Base-by-base conservation (phyloP, 2,888 invertebrate genomes). In the Callyntrura sp. region DNA sequence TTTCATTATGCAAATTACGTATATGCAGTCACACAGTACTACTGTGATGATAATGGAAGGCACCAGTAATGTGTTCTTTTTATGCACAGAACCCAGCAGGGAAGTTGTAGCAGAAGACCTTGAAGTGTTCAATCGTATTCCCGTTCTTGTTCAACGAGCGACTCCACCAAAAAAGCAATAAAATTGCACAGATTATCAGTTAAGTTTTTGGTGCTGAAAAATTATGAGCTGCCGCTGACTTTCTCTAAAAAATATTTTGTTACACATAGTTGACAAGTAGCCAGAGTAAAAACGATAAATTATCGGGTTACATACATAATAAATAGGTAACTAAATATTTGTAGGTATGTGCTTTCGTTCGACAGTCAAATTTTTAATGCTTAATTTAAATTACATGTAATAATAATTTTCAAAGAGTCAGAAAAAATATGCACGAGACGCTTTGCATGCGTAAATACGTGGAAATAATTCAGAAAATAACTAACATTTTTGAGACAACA, bases 391-490 rank as follows among this genome's bases (percentile, higher is more conserved):
- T n/a, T n/a, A n/a, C n/a, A n/a, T n/a, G n/a, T n/a, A n/a, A n/a
- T n/a, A n/a, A n/a, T n/a, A n/a, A n/a, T n/a, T n/a, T n/a, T n/a
- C n/a, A n/a, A n/a, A n/a, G n/a, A n/a, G n/a, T n/a, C n/a, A n/a
- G n/a, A 83, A 68, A 89, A 85, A 79, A 45, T 28, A 45, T 43
- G 25, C 60, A 70, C 60, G 84, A 43, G 85, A 90, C 85, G 78
- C 68, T 88, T 89, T 81, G 60, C 48, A 79, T 60, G 82, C n/a
- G n/a, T 73, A 88, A 85, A 85, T 90, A n/a, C n/a, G 90, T 90
- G 85, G 85, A 90, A 90, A 90, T 79, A 85, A 85, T 73, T 90
- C 81, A 85, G 85, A 79, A 79, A 81, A 90, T 81, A 85, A 90
- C n/a, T 85, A 62, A 70, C 81, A 65, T 83, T 88, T 88, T 68